A percentile compares a stretch with the other conserved stretches of the same genome.
These are phyloP conservation scores for Anniella stebbinsi DNA, from an alignment of 2,797 vertebrate species.

Conservation along the genomic window DNA sequence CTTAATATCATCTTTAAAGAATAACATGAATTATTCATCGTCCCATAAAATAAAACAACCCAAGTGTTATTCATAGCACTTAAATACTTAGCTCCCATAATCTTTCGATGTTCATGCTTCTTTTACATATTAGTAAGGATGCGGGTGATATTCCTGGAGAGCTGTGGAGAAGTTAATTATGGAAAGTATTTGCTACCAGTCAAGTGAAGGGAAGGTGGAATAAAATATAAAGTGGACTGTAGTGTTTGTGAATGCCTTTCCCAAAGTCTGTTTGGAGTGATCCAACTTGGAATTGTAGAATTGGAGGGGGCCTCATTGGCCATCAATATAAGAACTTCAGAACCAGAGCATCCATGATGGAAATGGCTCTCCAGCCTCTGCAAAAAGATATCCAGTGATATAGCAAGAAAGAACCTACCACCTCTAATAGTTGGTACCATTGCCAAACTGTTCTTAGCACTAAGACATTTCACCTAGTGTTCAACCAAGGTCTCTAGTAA, in stretches of 20 bases:
- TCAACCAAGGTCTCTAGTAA: neutral
- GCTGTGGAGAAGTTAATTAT: neutral
- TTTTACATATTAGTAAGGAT: constrained; percentile 43
- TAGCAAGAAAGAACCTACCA: neutral
- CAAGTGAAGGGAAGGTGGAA: constrained; percentile 11
- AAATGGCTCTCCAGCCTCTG: neutral
- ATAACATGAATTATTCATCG: constrained; percentile 43
- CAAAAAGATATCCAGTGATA: neutral
- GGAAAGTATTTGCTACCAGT: neutral
- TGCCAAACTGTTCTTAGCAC: neutral
- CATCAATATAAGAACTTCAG: neutral
- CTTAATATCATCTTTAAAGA: constrained; percentile 33
- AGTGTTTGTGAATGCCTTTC: neutral
- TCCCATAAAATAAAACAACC: neutral
- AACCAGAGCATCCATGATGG: neutral
- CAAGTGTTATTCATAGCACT: constrained; percentile 32
- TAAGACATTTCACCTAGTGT: neutral
- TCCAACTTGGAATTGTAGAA: neutral
- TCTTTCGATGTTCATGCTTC: constrained; percentile 24
- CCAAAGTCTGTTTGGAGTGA: neutral
- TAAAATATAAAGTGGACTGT: neutral
- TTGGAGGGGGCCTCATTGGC: neutral
- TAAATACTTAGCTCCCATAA: constrained; percentile 31
- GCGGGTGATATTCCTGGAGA: neutral
- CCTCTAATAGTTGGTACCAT: neutral